Evolutionary conservation across 2,888 invertebrate species (phyloP).

Genomic region (Diarsia rubi): DNA sequence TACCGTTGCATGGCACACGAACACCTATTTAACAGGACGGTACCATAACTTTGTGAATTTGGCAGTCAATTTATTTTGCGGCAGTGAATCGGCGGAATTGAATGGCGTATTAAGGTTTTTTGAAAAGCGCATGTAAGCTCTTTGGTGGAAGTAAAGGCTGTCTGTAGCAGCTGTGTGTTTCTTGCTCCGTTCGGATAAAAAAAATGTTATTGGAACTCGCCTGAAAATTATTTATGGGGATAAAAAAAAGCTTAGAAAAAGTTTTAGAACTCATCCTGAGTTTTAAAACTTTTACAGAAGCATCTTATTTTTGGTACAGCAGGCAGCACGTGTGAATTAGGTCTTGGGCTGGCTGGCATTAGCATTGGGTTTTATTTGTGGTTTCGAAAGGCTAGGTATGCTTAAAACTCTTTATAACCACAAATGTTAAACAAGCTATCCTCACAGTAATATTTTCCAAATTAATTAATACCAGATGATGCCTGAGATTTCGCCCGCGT

Average conservation of each 20-base stretch:
- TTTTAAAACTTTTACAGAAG: background rate
- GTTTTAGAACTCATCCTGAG: too few species aligned
- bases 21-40: slow-evolving; percentile 53
- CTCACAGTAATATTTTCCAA: background rate
- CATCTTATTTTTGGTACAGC: background rate
- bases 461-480: background rate
- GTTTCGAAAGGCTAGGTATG: background rate
- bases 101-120: background rate
- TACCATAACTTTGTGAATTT: slow-evolving; percentile 43
- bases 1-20: slow-evolving; percentile 59
- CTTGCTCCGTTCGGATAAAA: background rate
- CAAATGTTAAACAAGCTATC: background rate
- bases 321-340: background rate
- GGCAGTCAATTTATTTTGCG: slow-evolving; percentile 43
- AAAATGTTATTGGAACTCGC: background rate
- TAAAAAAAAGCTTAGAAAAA: too few species aligned
- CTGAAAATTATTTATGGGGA: background rate
- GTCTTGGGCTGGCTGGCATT: background rate
- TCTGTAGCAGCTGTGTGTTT: background rate
- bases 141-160: background rate
- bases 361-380: background rate
- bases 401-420: background rate
- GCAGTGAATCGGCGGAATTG: slow-evolving; percentile 19
- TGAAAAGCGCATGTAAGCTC: background rate
- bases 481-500: too few species aligned